Percentiles rank a stretch among this genome's conserved stretches.
Conservation (phyloP, 1,140 invertebrate genomes). For the Eufriesea mexicana region DNA sequence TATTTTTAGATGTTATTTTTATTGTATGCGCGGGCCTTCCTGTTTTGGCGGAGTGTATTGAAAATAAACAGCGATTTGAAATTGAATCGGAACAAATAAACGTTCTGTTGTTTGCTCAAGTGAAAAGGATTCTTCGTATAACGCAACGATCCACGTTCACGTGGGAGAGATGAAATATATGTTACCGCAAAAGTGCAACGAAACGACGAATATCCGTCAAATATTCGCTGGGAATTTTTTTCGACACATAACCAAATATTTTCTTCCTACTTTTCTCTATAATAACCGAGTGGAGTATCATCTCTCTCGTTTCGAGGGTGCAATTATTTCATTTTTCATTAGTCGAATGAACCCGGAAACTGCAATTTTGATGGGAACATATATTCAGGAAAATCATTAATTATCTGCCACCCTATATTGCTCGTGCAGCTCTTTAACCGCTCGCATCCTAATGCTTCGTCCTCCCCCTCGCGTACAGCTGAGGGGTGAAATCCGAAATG, state of each 20-base stretch:
- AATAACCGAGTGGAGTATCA: neutral
- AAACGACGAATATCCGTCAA: neutral
- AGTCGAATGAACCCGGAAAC: no score
- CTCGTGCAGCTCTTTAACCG: neutral
- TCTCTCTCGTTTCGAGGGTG: neutral
- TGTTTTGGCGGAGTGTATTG: constrained; percentile 32
- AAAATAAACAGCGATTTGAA: constrained; percentile 56
- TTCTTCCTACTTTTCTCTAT: no score
- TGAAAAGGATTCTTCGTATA: constrained; percentile 36
- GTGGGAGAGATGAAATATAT: neutral
- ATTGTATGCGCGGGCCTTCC: constrained; percentile 2
- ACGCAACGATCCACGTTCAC: constrained; percentile 5
- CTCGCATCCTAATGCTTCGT: neutral
- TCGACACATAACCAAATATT: neutral
- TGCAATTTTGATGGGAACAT: no score
- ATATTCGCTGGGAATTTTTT: neutral
- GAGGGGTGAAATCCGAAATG: no score
- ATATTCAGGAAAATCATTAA: no score
- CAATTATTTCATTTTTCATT: no score
- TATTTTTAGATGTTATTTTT: constrained; percentile 40
- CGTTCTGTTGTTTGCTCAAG: constrained; percentile 40
- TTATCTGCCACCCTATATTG: no score
- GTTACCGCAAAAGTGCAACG: neutral
- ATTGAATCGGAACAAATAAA: constrained; percentile 52
- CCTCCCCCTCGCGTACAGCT: neutral